phyloP scores from a whole-genome alignment of 2,888 invertebrate species.

The Electrophaes corylata region DNA sequence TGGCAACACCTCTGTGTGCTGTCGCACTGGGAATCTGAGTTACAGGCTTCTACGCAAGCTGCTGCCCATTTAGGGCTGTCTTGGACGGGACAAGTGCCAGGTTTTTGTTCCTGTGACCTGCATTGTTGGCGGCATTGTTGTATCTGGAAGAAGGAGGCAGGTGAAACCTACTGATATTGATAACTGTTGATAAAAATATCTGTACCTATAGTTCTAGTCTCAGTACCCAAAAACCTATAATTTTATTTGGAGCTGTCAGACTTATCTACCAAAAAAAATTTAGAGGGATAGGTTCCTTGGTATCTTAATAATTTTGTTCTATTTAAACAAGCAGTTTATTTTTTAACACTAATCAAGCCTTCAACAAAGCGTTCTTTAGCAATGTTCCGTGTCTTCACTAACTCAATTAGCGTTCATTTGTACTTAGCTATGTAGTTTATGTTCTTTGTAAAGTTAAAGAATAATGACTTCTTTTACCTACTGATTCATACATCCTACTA shows the following conservation, averaged over 20 bases:
- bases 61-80: slow-evolving; percentile 82
- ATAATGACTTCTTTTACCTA: slow-evolving; percentile 54
- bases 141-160: slow-evolving; percentile 22
- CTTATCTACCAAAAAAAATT: too few species aligned
- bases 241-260: too few species aligned
- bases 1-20: slow-evolving; percentile 88
- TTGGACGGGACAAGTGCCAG: slow-evolving; percentile 70
- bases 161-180: neutral
- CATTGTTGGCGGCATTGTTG: slow-evolving; percentile 85
- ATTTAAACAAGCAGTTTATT: neutral
- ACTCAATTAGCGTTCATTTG: slow-evolving; percentile 56
- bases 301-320: neutral
- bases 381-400: slow-evolving; percentile 41
- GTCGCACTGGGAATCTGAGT: slow-evolving; percentile 87
- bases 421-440: slow-evolving; percentile 37
- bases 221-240: too few species aligned
- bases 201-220: too few species aligned
- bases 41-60: slow-evolving; percentile 85
- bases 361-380: slow-evolving; percentile 16
- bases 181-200: neutral
- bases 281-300: neutral
- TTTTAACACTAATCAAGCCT: neutral
- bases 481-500: slow-evolving; percentile 54
- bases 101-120: slow-evolving; percentile 74
- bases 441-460: slow-evolving; percentile 29